Conservation (phyloP, 2,113 vertebrate species). For the Nymphicus hollandicus region DNA sequence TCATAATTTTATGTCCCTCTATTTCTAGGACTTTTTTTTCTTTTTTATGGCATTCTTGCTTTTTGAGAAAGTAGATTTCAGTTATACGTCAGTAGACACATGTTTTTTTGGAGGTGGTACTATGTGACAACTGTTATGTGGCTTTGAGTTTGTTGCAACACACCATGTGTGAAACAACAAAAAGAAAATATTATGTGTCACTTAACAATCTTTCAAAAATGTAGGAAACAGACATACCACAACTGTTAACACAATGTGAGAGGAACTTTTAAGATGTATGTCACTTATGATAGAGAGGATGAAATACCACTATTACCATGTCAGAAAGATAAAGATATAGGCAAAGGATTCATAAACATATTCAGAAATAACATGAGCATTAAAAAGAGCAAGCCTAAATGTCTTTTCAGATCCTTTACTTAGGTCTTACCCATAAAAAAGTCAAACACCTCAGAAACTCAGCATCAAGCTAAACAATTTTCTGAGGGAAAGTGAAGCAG, state of each 20-base stretch:
- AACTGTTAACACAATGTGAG: neutral
- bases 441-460: neutral
- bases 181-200: neutral
- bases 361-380: neutral
- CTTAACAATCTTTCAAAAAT: neutral
- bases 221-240: neutral
- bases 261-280: neutral
- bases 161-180: neutral
- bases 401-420: neutral
- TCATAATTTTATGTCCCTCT: neutral
- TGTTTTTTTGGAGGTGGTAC: neutral
- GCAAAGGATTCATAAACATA: neutral
- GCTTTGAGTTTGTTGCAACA: neutral
- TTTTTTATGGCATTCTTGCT: neutral
- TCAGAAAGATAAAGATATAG: neutral
- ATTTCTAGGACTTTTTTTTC: neutral
- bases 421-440: neutral
- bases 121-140: neutral
- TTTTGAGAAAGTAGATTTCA: neutral
- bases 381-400: neutral
- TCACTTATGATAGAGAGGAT: neutral
- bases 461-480: neutral
- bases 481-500: neutral
- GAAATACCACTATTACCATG: neutral
- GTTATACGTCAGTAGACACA: neutral